These are phyloP conservation scores for Solen grandis DNA, from an alignment of 1,140 invertebrate genomes.

Conservation along the genomic window DNA sequence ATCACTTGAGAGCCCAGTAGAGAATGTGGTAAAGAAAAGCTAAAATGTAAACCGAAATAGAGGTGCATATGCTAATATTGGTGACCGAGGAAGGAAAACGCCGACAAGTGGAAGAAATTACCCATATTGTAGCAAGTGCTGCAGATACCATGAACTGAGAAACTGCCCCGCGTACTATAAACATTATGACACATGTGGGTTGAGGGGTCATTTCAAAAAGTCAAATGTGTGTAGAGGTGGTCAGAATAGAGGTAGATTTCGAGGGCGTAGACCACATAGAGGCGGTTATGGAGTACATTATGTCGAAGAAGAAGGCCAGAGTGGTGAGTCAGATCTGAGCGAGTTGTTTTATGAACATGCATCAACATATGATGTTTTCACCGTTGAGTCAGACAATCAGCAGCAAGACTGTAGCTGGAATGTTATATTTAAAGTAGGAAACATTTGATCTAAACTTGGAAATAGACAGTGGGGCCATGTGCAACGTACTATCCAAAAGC, in stretches of 20 bases:
- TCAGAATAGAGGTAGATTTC: background rate
- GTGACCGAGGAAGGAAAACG: background rate
- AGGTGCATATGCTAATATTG: too few species aligned
- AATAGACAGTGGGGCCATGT: slow-evolving; percentile 46
- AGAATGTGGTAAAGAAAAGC: too few species aligned
- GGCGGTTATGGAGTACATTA: background rate
- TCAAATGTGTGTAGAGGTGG: slow-evolving; percentile 25
- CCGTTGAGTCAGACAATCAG: background rate
- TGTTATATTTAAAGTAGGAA: slow-evolving; percentile 12
- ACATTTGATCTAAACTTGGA: slow-evolving; percentile 1
- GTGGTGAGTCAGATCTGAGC: too few species aligned
- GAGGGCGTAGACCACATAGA: background rate
- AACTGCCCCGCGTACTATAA: slow-evolving; percentile 42
- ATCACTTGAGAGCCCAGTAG: too few species aligned
- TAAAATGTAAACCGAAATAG: too few species aligned
- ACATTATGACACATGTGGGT: slow-evolving; percentile 8
- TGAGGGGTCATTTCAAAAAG: slow-evolving; percentile 42
- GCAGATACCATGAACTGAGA: slow-evolving; percentile 26
- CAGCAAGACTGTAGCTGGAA: slow-evolving; percentile 7
- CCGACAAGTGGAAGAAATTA: background rate
- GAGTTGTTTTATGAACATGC: slow-evolving; percentile 35
- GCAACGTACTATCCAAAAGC: slow-evolving; percentile 21
- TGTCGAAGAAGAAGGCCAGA: background rate
- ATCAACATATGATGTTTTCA: slow-evolving; percentile 18
- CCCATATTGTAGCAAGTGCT: slow-evolving; percentile 30